Percentiles rank a stretch among this genome's conserved stretches.
Evolutionary conservation across 2,797 vertebrate genomes (phyloP).

Genomic region (Trachurus trachurus): DNA sequence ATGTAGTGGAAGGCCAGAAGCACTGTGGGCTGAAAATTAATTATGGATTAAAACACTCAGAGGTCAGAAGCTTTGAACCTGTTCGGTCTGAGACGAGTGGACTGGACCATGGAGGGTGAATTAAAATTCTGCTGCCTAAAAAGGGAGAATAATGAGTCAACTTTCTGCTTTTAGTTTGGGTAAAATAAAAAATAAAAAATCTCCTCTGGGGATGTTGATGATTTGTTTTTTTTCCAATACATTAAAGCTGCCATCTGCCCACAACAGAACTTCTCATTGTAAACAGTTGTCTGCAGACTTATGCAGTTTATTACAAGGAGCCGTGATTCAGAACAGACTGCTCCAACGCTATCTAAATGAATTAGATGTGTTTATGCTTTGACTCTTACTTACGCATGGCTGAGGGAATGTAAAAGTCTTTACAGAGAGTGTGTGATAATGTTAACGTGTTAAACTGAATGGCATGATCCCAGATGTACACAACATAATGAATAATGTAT

Average conservation of each 20-base stretch:
- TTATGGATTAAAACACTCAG: conserved; percentile 29
- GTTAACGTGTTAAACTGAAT: not conserved
- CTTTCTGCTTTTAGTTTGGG: not conserved
- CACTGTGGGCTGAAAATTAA: conserved; percentile 13
- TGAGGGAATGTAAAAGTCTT: not conserved
- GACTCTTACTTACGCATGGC: not conserved
- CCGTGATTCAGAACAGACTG: not conserved
- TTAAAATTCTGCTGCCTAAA: not conserved
- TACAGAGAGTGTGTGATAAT: not conserved
- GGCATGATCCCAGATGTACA: not conserved
- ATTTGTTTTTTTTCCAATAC: not conserved
- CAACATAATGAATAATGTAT: not conserved
- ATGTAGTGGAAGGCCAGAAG: not conserved
- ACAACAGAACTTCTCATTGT: not conserved
- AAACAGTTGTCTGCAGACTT: not conserved
- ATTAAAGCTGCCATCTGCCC: not conserved
- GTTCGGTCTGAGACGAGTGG: not conserved
- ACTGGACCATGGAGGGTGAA: not conserved
- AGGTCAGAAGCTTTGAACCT: conserved; percentile 19
- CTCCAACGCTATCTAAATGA: not conserved
- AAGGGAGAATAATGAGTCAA: not conserved
- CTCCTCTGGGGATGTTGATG: not conserved
- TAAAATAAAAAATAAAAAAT: not conserved
- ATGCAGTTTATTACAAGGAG: not conserved
- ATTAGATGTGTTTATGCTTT: not conserved